A percentile compares a stretch with the other conserved stretches of the same genome.
Evolutionary conservation across 2,797 vertebrate genomes (phyloP).

Genomic region (Liasis olivaceus): DNA sequence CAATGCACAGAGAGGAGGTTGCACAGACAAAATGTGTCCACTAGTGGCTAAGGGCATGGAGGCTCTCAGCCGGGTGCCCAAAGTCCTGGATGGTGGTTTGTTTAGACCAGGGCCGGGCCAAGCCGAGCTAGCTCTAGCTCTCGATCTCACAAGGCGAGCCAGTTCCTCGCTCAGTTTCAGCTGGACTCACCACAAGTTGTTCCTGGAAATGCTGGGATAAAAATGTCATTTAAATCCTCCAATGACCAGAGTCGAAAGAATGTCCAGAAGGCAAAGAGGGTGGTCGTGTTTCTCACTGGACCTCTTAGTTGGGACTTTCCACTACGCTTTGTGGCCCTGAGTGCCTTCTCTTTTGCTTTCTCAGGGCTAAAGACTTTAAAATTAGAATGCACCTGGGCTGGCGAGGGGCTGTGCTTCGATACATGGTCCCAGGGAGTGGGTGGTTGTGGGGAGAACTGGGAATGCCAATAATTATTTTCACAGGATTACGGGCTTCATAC

Average conservation of each 20-base stretch:
- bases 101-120: not conserved
- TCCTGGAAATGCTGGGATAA: not conserved
- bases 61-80: too few species aligned
- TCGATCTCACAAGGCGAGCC: not conserved
- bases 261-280: not conserved
- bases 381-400: not conserved
- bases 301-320: not conserved
- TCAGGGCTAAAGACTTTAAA: not conserved
- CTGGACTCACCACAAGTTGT: not conserved
- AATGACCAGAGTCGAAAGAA: not conserved
- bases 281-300: too few species aligned
- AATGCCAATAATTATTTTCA: not conserved
- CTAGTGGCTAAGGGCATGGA: not conserved
- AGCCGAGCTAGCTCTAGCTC: not conserved
- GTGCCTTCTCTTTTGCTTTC: too few species aligned
- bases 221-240: too few species aligned
- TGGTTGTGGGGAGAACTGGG: constrained; percentile 4
- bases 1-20: not conserved
- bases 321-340: too few species aligned
- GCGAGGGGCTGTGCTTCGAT: not conserved
- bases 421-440: not conserved
- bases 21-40: not conserved
- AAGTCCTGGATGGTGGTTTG: too few species aligned
- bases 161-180: not conserved
- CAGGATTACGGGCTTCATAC: not conserved